A percentile compares a stretch with the other conserved stretches of the same genome.
phyloP scores from a whole-genome alignment of 1,140 invertebrate genomes.

The Matsumurasca onukii region DNA sequence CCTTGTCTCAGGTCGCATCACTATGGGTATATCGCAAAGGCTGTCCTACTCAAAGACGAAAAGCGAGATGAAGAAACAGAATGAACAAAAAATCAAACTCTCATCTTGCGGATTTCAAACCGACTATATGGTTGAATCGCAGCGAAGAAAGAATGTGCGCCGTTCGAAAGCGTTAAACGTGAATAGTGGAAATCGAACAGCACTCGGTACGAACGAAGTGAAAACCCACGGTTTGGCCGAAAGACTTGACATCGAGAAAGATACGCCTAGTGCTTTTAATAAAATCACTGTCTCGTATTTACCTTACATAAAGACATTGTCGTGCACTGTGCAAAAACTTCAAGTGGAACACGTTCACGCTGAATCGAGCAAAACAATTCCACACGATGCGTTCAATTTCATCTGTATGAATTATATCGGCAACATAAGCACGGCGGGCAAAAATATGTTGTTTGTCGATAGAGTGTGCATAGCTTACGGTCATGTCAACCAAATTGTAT shows the following conservation, averaged over 20 bases:
- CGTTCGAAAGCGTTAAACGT: background rate
- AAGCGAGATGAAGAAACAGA: slow-evolving; percentile 1
- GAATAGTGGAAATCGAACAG: background rate
- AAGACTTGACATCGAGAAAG: background rate
- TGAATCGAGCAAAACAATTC: background rate
- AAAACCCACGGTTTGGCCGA: background rate
- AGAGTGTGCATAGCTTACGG: background rate
- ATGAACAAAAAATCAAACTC: background rate
- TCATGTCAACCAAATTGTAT: background rate
- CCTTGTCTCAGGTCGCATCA: background rate
- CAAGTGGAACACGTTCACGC: slow-evolving; percentile 12
- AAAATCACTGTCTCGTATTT: background rate
- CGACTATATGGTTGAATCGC: background rate
- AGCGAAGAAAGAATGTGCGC: background rate
- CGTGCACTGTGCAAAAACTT: background rate
- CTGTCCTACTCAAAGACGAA: background rate
- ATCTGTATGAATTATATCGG: slow-evolving; percentile 1
- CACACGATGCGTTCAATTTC: background rate
- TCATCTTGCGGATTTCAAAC: background rate
- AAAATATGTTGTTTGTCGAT: background rate
- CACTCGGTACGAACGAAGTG: background rate
- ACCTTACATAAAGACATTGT: background rate
- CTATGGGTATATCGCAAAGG: background rate
- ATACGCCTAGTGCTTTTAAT: background rate
- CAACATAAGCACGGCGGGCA: background rate